These are phyloP conservation scores for Trematocara macrostoma DNA, from an alignment of 2,113 vertebrate genomes.

Conservation along the genomic window DNA sequence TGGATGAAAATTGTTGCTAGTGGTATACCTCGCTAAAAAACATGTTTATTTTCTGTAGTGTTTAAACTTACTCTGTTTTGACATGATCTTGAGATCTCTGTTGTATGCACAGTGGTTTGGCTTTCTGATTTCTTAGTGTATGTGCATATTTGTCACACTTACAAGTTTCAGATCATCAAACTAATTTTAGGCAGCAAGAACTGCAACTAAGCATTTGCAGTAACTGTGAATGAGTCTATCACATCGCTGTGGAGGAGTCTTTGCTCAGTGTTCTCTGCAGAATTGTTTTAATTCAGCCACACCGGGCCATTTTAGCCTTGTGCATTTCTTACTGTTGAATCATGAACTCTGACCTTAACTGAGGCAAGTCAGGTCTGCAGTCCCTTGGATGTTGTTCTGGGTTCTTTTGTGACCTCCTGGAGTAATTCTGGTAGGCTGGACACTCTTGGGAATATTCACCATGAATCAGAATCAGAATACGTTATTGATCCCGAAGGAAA, in stretches of 20 bases:
- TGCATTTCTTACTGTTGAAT: neutral
- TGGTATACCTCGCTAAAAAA: neutral
- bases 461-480: neutral
- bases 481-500: neutral
- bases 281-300: neutral
- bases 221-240: neutral
- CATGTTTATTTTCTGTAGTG: neutral
- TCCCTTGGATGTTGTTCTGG: neutral
- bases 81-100: neutral
- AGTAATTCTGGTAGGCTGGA: neutral
- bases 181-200: neutral
- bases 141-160: neutral
- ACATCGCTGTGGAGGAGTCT: neutral
- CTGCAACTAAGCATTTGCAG: neutral
- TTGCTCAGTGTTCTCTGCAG: neutral
- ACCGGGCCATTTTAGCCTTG: neutral
- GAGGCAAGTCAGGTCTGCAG: neutral
- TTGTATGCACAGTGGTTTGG: neutral
- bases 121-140: neutral
- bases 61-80: neutral
- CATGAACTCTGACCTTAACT: neutral
- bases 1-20: neutral
- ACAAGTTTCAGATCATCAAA: neutral
- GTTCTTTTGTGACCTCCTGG: neutral
- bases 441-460: neutral